Percentiles rank a stretch among this genome's conserved stretches.
Evolutionary conservation across 53 echinoderm and acorn worm species (phyloP).

Genomic region (Apostichopus leukothele): DNA sequence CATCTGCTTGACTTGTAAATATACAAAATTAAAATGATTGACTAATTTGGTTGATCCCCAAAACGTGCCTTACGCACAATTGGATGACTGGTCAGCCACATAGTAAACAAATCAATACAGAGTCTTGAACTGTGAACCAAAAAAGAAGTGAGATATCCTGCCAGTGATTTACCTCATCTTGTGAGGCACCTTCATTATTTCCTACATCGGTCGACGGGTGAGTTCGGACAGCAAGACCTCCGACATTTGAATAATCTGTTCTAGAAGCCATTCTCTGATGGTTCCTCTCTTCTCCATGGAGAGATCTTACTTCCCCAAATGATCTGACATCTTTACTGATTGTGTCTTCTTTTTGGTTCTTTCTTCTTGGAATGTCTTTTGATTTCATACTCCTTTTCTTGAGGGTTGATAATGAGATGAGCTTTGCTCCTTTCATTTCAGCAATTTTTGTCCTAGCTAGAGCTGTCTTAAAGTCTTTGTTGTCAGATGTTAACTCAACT

Average conservation of each 20-base stretch:
- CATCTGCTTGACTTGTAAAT: no score
- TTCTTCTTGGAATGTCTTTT: not conserved
- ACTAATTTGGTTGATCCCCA: no score
- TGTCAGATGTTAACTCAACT: conserved; percentile 87
- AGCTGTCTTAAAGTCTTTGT: conserved; percentile 82
- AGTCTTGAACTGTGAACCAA: no score
- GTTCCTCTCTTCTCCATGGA: not conserved
- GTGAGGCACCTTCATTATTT: not conserved
- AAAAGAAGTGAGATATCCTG: no score
- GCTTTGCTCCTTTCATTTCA: conserved; percentile 83
- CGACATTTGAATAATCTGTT: not conserved
- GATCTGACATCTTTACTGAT: not conserved
- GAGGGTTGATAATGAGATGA: conserved; percentile 68
- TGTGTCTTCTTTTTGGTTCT: not conserved
- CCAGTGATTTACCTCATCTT: not conserved
- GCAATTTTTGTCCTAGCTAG: conserved; percentile 87
- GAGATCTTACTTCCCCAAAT: not conserved
- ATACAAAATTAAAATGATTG: no score
- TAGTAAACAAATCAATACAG: no score
- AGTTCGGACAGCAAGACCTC: not conserved
- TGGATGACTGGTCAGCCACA: no score
- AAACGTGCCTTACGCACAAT: no score
- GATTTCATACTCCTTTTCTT: not conserved
- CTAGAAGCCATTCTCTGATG: not conserved
- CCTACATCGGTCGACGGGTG: not conserved